phyloP scores from a whole-genome alignment of 2,888 invertebrate species.

The Plebejus argus region DNA sequence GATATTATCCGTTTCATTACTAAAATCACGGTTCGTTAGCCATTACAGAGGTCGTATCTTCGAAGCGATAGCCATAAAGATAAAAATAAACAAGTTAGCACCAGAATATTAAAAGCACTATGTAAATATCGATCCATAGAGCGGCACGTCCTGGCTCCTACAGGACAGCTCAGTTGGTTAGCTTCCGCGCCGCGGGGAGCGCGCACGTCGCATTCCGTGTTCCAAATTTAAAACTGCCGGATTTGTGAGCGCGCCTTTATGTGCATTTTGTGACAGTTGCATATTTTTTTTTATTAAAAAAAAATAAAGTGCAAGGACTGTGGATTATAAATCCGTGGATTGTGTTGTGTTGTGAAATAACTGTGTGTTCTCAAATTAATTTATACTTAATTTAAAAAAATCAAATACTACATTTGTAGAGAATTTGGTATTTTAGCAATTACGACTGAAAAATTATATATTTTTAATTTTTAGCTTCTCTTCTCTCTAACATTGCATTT shows the following conservation, averaged over 20 bases:
- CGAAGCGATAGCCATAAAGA: conserved; percentile 44
- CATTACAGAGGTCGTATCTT: conserved; percentile 40
- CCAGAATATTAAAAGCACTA: conserved; percentile 74
- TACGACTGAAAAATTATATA: background rate
- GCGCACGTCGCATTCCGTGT: conserved; percentile 64
- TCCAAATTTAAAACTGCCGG: conserved; percentile 55
- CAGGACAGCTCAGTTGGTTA: conserved; percentile 73
- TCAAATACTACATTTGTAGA: background rate
- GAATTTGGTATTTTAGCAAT: background rate
- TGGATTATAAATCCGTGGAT: background rate
- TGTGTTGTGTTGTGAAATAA: background rate
- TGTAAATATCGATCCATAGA: conserved; percentile 78
- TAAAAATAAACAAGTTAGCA: conserved; percentile 51
- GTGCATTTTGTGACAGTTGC: conserved; percentile 29
- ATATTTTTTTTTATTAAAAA: background rate
- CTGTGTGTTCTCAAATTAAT: background rate
- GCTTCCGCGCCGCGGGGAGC: conserved; percentile 67
- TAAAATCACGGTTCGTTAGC: conserved; percentile 36
- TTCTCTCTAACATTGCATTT: background rate
- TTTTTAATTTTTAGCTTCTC: background rate
- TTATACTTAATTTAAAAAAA: background rate
- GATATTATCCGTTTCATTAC: background rate
- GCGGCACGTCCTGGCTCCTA: conserved; percentile 60
- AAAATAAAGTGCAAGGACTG: conserved; percentile 10
- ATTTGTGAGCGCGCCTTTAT: conserved; percentile 25